Evolutionary conservation across 64 coral and sea anemone species (phyloP), one percentile per base, ranked within the genome.

Genomic region (Actinia tenebrosa): DNA sequence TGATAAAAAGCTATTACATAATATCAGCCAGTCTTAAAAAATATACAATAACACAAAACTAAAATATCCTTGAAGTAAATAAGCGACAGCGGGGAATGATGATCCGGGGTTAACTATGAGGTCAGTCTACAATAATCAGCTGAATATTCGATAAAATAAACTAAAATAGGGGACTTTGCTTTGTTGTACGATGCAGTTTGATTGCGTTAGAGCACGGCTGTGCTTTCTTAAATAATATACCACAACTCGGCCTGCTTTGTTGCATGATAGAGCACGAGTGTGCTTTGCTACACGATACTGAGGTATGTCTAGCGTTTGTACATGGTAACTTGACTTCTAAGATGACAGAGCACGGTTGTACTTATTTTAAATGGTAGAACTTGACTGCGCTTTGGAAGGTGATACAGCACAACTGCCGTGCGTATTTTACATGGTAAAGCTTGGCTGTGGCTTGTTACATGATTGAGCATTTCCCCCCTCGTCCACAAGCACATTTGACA

Each of bases 401-500:
- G 3, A 6, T 20, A 22, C 20, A 66, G 19, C 63, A 66, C 20
- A 1, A 3, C n/a, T 20, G 63, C 0, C 56, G 15, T 58, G 56
- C 15, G 56, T 66, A n/a, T n/a, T 20, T 66, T 66, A 66, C 63
- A 66, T 66, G 63, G 15, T 66, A 23, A 66, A 66, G n/a, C 63
- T n/a, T 23, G 63, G 7, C 19, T 66, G 22, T 66, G 7, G 26
- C 17, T 89, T 46, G 53, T 83, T 91, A 97, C 89, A 92, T 97
- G 45, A 97, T 97, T n/a, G 89, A 82, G 77, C 94, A 97, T 59
- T 97, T 97, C 16, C 94, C 94, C 15, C 88, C 92, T 47, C 94
- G 84, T 10, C 94, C 91, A 63, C 94, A 97, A 13, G 83, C 53
- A 53, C 94, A 97, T 64, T 97, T 97, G 16, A 92, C 90, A 8